A percentile compares a stretch with the other conserved stretches of the same genome.
Conservation (phyloP, 2,113 vertebrate species). For the Coptodon bakossiorum region DNA sequence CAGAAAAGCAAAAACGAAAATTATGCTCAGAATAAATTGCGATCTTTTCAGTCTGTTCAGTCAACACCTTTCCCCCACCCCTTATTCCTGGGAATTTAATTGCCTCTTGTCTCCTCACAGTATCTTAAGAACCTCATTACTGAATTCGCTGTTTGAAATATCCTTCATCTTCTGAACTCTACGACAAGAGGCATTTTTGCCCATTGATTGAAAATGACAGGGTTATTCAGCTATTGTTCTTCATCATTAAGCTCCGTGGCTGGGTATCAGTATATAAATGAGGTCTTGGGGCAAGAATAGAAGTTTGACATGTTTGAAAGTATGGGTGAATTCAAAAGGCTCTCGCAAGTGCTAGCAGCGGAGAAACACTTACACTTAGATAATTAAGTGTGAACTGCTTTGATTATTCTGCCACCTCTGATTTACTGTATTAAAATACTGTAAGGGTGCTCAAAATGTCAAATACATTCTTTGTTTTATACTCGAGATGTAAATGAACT, state of each 20-base stretch:
- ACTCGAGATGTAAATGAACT: background rate
- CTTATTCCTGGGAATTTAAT: background rate
- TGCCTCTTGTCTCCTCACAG: background rate
- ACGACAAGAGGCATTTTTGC: conserved; percentile 13
- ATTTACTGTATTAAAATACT: background rate
- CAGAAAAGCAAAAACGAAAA: background rate
- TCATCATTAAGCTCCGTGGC: conserved; percentile 17
- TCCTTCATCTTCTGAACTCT: background rate
- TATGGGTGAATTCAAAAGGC: background rate
- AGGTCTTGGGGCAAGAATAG: background rate
- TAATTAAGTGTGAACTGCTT: background rate
- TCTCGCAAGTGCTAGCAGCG: background rate
- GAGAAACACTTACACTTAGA: background rate
- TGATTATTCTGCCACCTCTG: background rate
- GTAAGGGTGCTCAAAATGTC: background rate
- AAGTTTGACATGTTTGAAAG: background rate
- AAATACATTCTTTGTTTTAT: background rate
- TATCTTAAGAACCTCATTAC: background rate
- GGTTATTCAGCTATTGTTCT: conserved; percentile 30
- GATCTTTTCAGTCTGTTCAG: background rate
- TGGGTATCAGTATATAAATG: conserved; percentile 21
- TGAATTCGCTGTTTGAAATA: background rate
- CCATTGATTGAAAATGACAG: conserved; percentile 32
- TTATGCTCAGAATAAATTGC: background rate
- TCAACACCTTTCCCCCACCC: background rate